phyloP scores from a whole-genome alignment of 64 coral and sea anemone species.

The Orbicella faveolata region DNA sequence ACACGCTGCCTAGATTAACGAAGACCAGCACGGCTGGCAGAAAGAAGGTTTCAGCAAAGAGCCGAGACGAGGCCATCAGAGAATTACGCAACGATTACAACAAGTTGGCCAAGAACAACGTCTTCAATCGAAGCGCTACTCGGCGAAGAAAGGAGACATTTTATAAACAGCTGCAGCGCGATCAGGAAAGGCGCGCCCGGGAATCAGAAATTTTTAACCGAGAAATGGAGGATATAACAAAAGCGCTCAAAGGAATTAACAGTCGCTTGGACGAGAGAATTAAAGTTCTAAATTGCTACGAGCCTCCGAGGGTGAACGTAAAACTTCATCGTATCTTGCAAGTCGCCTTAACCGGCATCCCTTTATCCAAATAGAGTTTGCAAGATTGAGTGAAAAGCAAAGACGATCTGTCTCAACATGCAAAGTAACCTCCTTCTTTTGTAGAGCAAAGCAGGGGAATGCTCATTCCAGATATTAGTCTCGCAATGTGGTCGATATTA shows the following conservation, averaged over 20 bases:
- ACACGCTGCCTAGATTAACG: background rate
- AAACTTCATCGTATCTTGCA: conserved; percentile 14
- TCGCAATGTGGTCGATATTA: too few relatives aligned
- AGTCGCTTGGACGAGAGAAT: conserved; percentile 50
- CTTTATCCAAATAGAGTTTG: background rate
- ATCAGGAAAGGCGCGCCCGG: conserved; percentile 8
- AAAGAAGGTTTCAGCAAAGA: background rate
- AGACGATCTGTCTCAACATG: too few relatives aligned
- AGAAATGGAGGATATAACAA: conserved; percentile 34
- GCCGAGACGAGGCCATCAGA: background rate
- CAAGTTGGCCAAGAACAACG: background rate
- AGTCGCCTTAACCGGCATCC: conserved; percentile 1
- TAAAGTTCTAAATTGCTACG: background rate
- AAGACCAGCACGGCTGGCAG: background rate
- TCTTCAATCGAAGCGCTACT: background rate
- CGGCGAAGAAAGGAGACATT: background rate
- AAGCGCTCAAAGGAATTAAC: conserved; percentile 44
- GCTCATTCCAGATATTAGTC: too few relatives aligned
- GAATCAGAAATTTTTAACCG: conserved; percentile 12
- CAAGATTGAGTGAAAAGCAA: background rate
- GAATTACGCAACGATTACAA: background rate
- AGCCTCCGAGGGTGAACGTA: background rate
- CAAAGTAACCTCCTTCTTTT: too few relatives aligned
- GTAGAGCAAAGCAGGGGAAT: too few relatives aligned
- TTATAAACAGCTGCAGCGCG: conserved; percentile 17